phyloP scores from a whole-genome alignment of 2,113 vertebrate genomes.

The Rhabdomys dilectus region DNA sequence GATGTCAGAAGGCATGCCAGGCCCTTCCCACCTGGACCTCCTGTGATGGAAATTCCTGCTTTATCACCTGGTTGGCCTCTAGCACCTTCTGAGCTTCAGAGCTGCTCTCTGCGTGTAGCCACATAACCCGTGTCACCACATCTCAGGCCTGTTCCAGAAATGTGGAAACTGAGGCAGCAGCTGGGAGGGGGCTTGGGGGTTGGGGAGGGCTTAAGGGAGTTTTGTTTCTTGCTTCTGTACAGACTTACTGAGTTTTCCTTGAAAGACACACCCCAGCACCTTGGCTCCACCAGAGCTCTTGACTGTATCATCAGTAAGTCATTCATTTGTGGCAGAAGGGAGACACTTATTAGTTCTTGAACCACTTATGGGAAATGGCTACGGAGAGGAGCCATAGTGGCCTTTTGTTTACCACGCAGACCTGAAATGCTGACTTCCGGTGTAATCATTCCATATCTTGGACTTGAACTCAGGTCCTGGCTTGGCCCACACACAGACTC shows the following conservation, averaged over 20 bases:
- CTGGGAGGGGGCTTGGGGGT: background rate
- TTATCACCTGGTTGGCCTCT: background rate
- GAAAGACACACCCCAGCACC: conserved; percentile 37
- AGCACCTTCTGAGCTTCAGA: background rate
- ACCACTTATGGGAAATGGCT: conserved; percentile 15
- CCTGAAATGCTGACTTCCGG: conserved; percentile 50
- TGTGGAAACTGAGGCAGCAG: background rate
- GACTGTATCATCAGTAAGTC: conserved; percentile 13
- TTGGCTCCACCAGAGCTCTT: background rate
- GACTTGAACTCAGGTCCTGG: conserved; percentile 49
- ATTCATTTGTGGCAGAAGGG: background rate
- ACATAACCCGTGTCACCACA: conserved; percentile 23
- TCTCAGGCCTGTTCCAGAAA: background rate
- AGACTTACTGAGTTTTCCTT: conserved; percentile 56
- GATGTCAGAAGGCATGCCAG: background rate
- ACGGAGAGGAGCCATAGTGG: background rate
- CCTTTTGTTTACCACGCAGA: conserved; percentile 44
- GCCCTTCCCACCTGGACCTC: background rate
- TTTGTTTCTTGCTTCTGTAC: conserved; percentile 32
- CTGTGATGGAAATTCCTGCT: background rate
- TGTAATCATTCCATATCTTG: conserved; percentile 42
- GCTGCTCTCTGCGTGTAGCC: background rate
- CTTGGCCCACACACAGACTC: background rate
- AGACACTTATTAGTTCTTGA: background rate
- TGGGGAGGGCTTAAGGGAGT: conserved; percentile 14